A percentile compares a stretch with the other conserved stretches of the same genome.
Evolutionary conservation across 2,797 vertebrate species (phyloP).

Genomic region (Dendrocincla fuliginosa): DNA sequence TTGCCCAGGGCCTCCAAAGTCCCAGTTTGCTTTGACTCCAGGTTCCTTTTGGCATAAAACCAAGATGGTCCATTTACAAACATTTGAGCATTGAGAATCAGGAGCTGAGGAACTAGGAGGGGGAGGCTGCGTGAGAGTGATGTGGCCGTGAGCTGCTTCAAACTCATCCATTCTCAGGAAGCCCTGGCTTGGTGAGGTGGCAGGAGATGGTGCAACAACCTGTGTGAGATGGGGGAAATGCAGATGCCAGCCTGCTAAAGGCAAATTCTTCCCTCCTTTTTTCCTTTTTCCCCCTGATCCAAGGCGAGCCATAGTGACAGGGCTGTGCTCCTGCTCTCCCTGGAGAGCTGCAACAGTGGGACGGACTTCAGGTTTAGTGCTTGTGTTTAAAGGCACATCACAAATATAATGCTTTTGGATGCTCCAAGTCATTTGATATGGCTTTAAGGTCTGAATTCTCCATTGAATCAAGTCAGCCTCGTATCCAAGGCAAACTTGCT

Average conservation of each 20-base stretch:
- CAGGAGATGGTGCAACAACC: rapidly evolving
- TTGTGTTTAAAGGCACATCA: not conserved
- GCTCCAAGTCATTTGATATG: too few relatives aligned
- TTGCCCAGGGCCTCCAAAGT: not conserved
- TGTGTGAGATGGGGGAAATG: not conserved
- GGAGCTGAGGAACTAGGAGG: not conserved
- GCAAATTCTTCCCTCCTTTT: not conserved
- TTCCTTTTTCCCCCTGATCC: not conserved
- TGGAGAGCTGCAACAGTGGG: not conserved
- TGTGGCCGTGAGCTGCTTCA: not conserved
- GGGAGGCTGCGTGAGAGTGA: not conserved
- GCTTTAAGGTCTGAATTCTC: not conserved
- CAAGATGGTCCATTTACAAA: not conserved
- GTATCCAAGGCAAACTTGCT: rapidly evolving
- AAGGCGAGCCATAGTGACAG: rapidly evolving
- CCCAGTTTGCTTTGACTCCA: not conserved
- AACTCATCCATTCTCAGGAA: rapidly evolving
- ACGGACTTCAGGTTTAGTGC: not conserved
- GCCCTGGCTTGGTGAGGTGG: not conserved
- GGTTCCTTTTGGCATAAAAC: not conserved
- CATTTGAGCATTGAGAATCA: not conserved
- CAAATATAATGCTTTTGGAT: not conserved
- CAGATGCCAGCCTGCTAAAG: not conserved
- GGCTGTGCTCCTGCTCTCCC: not conserved
- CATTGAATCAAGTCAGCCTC: rapidly evolving